These are phyloP conservation scores for Parthenolecanium corni DNA, from an alignment of 2,888 invertebrate species.

Conservation along the genomic window DNA sequence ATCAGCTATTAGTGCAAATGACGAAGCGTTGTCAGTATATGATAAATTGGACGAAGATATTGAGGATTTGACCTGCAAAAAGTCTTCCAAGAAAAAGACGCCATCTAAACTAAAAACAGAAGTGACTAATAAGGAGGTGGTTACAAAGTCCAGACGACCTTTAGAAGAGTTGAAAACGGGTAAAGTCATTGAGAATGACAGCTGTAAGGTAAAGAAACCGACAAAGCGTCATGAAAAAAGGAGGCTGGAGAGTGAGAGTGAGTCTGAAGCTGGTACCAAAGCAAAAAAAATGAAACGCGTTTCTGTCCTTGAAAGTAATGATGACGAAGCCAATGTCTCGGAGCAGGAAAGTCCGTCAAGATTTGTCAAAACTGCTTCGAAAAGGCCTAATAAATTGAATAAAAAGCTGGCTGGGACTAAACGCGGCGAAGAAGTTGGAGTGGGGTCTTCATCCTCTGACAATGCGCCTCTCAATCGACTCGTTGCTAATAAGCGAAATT, in stretches of 20 bases:
- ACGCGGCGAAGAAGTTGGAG: neutral
- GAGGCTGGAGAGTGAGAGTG: conserved; percentile 31
- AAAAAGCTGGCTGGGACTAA: neutral
- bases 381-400: neutral
- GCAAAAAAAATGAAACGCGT: conserved; percentile 36
- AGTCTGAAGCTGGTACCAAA: conserved; percentile 32
- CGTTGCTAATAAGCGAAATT: neutral
- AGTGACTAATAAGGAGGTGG: conserved; percentile 12
- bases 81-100: neutral
- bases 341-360: no score
- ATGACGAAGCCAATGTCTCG: neutral
- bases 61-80: neutral
- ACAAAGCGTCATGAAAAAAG: conserved; percentile 28
- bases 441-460: conserved; percentile 9
- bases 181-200: conserved; percentile 3
- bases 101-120: conserved; percentile 2
- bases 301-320: conserved; percentile 34
- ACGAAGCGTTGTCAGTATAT: conserved; percentile 18
- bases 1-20: neutral
- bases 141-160: conserved; percentile 6
- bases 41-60: conserved; percentile 22
- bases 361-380: neutral
- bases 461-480: neutral
- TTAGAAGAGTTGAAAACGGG: conserved; percentile 19
- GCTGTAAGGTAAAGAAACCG: conserved; percentile 4